A percentile compares a stretch with the other conserved stretches of the same genome.
Conservation (phyloP, 2,113 vertebrate species). For the Catharus minimus region DNA sequence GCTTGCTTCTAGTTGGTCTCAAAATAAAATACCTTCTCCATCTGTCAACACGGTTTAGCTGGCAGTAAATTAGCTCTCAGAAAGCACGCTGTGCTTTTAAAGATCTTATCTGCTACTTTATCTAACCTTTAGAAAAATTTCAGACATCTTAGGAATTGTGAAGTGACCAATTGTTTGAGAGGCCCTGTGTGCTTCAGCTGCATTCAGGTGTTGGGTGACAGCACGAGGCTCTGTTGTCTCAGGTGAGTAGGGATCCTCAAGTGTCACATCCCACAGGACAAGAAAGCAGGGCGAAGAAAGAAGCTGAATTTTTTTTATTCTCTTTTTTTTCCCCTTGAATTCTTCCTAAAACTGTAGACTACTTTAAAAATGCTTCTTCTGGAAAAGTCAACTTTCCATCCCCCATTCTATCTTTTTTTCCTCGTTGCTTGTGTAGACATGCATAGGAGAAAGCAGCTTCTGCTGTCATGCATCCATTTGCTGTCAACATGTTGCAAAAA, state of each 20-base stretch:
- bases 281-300: not conserved
- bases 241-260: conserved; percentile 49
- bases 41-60: conserved; percentile 73
- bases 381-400: not conserved
- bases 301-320: not conserved
- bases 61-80: conserved; percentile 70
- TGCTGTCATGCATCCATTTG: not conserved
- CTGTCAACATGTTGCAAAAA: not conserved
- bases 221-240: conserved; percentile 63
- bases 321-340: not conserved
- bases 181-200: conserved; percentile 49
- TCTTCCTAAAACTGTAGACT: not conserved
- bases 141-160: conserved; percentile 76
- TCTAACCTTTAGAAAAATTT: conserved; percentile 78
- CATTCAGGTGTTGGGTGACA: conserved; percentile 67
- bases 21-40: conserved; percentile 60
- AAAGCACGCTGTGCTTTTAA: conserved; percentile 58
- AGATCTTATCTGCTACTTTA: conserved; percentile 74
- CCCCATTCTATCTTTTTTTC: not conserved
- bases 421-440: not conserved
- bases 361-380: not conserved
- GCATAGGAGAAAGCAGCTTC: not conserved
- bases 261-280: not conserved
- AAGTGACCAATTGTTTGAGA: conserved; percentile 68
- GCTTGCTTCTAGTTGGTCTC: conserved; percentile 62